Evolutionary conservation across 2,888 invertebrate species (phyloP).

Genomic region (Clepsis dumicolana): DNA sequence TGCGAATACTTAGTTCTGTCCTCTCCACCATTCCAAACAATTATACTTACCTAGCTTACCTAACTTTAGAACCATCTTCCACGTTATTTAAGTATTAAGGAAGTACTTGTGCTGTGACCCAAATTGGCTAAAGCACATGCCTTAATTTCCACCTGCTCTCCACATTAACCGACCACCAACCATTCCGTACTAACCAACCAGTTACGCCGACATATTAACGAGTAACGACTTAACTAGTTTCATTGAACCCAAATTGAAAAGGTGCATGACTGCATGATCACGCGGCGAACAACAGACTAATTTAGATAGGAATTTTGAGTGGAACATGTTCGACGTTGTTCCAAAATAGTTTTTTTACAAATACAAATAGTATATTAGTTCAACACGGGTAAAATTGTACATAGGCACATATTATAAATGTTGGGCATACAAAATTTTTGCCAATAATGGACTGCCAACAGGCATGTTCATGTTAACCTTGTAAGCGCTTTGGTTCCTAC

Average conservation of each 20-base stretch:
- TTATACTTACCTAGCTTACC: too few species aligned
- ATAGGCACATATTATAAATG: too few species aligned
- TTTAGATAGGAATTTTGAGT: slow-evolving; percentile 11
- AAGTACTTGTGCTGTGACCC: neutral
- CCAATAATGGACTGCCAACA: too few species aligned
- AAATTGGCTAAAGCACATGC: neutral
- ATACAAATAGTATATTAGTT: too few species aligned
- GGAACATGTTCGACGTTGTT: neutral
- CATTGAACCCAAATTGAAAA: slow-evolving; percentile 47
- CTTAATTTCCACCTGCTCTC: slow-evolving; percentile 22
- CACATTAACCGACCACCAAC: slow-evolving; percentile 13
- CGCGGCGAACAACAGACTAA: slow-evolving; percentile 26
- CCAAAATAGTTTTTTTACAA: too few species aligned
- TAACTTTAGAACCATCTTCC: too few species aligned
- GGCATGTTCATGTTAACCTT: too few species aligned
- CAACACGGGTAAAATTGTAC: too few species aligned
- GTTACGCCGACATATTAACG: slow-evolving; percentile 39
- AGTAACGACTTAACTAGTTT: slow-evolving; percentile 40
- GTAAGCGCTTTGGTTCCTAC: too few species aligned
- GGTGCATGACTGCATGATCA: slow-evolving; percentile 31
- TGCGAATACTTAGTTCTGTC: too few species aligned
- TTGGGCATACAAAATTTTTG: too few species aligned
- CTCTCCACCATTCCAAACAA: too few species aligned
- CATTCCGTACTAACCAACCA: slow-evolving; percentile 25
- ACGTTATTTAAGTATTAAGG: neutral